Conservation (phyloP, 64 coral and sea anemone genomes). For the Hydrozoanthus tunicans region DNA sequence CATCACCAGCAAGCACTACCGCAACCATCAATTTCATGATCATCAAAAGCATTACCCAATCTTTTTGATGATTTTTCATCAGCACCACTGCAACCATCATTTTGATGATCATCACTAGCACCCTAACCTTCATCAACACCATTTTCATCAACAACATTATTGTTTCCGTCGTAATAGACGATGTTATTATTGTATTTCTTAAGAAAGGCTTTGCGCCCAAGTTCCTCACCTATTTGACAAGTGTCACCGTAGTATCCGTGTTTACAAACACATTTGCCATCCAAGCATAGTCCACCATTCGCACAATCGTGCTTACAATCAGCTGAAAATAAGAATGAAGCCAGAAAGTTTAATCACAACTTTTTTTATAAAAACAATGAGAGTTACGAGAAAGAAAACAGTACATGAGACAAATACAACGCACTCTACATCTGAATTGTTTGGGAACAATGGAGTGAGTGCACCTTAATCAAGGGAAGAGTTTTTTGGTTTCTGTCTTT, state of each 20-base stretch:
- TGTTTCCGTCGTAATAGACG: not conserved
- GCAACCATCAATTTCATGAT: not conserved
- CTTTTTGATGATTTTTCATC: not conserved
- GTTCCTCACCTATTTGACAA: constrained; percentile 20
- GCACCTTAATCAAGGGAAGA: too few relatives aligned
- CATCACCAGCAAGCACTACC: not conserved
- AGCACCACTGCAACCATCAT: not conserved
- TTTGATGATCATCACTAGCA: not conserved
- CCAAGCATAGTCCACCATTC: constrained; percentile 17
- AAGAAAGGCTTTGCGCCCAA: not conserved
- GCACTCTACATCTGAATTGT: too few relatives aligned
- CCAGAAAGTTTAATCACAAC: not conserved
- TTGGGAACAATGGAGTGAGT: too few relatives aligned
- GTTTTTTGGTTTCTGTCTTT: too few relatives aligned
- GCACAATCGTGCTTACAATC: constrained; percentile 13
- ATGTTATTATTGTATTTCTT: not conserved
- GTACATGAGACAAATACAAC: not conserved
- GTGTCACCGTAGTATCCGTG: constrained; percentile 33
- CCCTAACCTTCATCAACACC: not conserved
- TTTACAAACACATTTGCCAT: constrained; percentile 39
- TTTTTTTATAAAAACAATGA: not conserved
- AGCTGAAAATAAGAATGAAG: constrained; percentile 7
- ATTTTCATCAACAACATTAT: not conserved
- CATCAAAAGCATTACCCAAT: not conserved
- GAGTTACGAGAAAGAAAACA: not conserved